These are phyloP conservation scores for Incurvaria masculella DNA, from an alignment of 2,888 invertebrate species.

Conservation along the genomic window DNA sequence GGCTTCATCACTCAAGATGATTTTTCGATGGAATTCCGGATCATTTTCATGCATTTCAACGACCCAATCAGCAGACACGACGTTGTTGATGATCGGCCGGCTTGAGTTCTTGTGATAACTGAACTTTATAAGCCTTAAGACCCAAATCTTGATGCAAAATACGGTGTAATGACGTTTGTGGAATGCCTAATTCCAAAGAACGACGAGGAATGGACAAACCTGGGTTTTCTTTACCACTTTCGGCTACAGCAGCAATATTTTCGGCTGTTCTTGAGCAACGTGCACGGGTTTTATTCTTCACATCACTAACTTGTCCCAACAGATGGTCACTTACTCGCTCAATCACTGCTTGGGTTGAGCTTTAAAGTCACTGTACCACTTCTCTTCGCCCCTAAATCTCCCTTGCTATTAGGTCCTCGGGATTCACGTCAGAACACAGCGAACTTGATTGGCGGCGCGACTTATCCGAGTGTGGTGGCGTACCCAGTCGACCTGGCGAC, in stretches of 20 bases:
- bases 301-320: too few relatives aligned
- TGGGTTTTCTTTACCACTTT: constrained; percentile 12
- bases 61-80: constrained; percentile 13
- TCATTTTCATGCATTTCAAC: constrained; percentile 13
- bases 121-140: constrained; percentile 15
- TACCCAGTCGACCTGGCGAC: too few relatives aligned
- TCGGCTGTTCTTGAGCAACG: constrained; percentile 8
- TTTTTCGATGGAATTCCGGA: constrained; percentile 15
- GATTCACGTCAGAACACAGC: too few relatives aligned
- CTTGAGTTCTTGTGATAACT: constrained; percentile 15
- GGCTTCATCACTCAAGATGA: too few relatives aligned
- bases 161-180: constrained; percentile 15
- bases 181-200: constrained; percentile 14
- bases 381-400: too few relatives aligned
- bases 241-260: constrained; percentile 8
- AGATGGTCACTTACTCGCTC: too few relatives aligned
- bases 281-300: constrained; percentile 7
- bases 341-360: too few relatives aligned
- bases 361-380: too few relatives aligned
- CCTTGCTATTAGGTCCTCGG: too few relatives aligned
- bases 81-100: constrained; percentile 14
- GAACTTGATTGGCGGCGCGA: too few relatives aligned
- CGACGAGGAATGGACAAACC: constrained; percentile 13
- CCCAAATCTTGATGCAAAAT: constrained; percentile 12
- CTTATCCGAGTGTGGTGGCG: too few relatives aligned